Evolutionary conservation across 2,888 invertebrate species (phyloP).

Genomic region (Acholoe squamosa): DNA sequence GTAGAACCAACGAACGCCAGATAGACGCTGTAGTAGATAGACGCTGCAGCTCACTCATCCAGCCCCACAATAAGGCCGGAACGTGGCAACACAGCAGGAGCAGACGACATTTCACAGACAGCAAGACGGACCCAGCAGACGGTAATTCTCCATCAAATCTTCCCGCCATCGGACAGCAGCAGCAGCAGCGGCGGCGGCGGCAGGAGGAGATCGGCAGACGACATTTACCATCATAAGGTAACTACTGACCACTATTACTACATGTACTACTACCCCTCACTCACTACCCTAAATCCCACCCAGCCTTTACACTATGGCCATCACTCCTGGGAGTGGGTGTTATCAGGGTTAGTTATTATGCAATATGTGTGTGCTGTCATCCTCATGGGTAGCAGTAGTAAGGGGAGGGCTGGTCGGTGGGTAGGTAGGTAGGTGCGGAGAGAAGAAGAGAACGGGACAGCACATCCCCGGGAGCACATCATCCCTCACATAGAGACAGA

Average conservation of each 20-base stretch:
- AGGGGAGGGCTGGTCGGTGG: no score
- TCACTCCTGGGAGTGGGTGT: not conserved
- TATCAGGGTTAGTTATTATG: not conserved
- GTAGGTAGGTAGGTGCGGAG: no score
- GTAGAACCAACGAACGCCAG: no score
- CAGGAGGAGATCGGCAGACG: not conserved
- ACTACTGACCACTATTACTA: not conserved
- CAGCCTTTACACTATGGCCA: no score
- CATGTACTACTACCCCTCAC: not conserved
- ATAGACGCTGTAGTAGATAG: no score
- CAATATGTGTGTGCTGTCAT: not conserved
- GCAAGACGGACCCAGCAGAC: not conserved
- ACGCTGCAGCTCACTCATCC: no score
- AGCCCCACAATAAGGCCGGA: no score
- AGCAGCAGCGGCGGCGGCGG: not conserved
- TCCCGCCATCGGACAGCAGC: not conserved
- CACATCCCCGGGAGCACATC: no score
- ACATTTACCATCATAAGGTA: not conserved
- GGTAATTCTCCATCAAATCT: not conserved
- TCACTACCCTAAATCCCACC: not conserved
- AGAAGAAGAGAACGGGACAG: no score
- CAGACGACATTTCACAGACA: not conserved
- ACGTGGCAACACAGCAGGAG: no score
- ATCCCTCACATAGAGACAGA: not conserved
- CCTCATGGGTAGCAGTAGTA: not conserved